phyloP scores from a whole-genome alignment of 1,140 invertebrate genomes.

The Trypoxylus dichotomus region DNA sequence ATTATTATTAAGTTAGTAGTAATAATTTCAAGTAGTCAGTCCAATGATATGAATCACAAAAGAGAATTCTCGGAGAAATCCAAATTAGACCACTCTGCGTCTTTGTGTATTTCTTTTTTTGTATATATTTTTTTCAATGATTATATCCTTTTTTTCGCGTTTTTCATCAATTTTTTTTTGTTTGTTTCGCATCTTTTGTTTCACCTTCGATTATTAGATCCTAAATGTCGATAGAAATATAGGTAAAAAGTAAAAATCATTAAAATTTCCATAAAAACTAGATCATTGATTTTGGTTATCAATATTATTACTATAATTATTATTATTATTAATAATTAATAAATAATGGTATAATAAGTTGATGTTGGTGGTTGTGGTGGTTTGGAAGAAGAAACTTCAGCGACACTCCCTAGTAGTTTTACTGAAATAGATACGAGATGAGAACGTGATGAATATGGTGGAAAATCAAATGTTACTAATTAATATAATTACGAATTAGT shows the following conservation, averaged over 20 bases:
- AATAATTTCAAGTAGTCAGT: background rate
- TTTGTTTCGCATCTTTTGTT: background rate
- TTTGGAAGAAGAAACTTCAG: background rate
- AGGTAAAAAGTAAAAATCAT: conserved; percentile 21
- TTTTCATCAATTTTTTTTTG: background rate
- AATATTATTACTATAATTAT: conserved; percentile 12
- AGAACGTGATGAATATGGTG: background rate
- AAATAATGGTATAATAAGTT: conserved; percentile 9
- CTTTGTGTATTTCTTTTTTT: no score
- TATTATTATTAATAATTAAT: background rate
- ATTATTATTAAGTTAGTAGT: background rate
- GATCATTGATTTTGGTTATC: conserved; percentile 16
- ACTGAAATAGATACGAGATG: background rate
- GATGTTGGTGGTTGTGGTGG: background rate
- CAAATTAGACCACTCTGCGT: no score
- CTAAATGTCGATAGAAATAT: conserved; percentile 19
- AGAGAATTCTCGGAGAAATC: no score
- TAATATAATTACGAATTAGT: no score
- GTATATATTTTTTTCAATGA: background rate
- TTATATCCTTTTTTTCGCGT: background rate
- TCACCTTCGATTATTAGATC: background rate
- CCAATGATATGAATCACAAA: conserved; percentile 6
- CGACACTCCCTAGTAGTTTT: background rate
- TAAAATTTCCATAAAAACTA: conserved; percentile 21
- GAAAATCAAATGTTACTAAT: background rate